Conservation (phyloP, 2,113 vertebrate species). For the Bubalus kerabau region DNA sequence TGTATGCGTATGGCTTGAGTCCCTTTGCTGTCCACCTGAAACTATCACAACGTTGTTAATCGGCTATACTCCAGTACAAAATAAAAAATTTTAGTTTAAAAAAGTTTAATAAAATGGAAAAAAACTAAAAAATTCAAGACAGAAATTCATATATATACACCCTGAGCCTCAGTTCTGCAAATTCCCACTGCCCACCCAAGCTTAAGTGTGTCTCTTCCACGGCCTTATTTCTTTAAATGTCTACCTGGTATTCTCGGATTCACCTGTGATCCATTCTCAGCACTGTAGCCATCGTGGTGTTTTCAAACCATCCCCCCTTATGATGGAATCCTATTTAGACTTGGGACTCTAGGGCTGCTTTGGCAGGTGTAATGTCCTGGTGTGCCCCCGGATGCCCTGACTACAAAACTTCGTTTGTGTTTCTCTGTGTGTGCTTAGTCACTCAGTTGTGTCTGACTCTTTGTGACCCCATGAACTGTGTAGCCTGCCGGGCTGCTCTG, state of each 20-base stretch:
- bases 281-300: accelerated
- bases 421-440: neutral
- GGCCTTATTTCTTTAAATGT: too few relatives aligned
- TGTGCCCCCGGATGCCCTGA: neutral
- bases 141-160: accelerated
- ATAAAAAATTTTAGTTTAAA: neutral
- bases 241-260: too few relatives aligned
- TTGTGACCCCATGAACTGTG: neutral
- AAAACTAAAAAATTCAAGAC: neutral
- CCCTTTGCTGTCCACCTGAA: neutral
- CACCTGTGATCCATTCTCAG: neutral
- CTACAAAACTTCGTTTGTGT: accelerated
- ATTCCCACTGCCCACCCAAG: too few relatives aligned
- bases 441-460: neutral
- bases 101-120: neutral
- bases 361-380: accelerated
- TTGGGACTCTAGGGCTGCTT: neutral
- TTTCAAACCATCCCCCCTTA: accelerated
- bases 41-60: neutral
- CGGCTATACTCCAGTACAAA: neutral
- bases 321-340: accelerated
- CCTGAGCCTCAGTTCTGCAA: too few relatives aligned
- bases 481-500: neutral
- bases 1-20: neutral
- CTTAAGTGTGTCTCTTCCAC: neutral